Evolutionary conservation across 2,888 invertebrate species (phyloP).

Genomic region (Sesia bembeciformis): DNA sequence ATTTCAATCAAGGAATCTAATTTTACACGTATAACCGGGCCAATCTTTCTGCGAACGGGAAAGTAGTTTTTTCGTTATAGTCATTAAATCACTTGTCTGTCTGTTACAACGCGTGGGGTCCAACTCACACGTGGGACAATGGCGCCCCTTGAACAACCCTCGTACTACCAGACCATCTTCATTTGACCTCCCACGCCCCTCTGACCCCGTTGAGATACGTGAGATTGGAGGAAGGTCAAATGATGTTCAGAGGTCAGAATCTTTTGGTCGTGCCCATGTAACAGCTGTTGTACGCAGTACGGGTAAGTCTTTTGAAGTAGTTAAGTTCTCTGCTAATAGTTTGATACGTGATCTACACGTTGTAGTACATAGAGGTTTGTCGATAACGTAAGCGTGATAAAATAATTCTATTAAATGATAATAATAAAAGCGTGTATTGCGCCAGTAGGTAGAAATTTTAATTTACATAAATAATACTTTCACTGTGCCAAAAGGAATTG

Average conservation of each 20-base stretch:
- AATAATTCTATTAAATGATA: too few species aligned
- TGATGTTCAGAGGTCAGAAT: constrained; percentile 19
- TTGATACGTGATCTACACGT: constrained; percentile 30
- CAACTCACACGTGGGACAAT: constrained; percentile 51
- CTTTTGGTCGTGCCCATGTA: constrained; percentile 23
- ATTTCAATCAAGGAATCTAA: constrained; percentile 10
- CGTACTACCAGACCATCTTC: constrained; percentile 18
- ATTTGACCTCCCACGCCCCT: constrained; percentile 17
- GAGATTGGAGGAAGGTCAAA: constrained; percentile 5
- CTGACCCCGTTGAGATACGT: constrained; percentile 1
- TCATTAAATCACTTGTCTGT: constrained; percentile 60
- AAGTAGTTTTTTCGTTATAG: constrained; percentile 27
- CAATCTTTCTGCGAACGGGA: constrained; percentile 3
- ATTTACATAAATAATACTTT: too few species aligned
- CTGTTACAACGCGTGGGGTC: constrained; percentile 60
- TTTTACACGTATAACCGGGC: constrained; percentile 11
- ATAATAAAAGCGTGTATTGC: too few species aligned
- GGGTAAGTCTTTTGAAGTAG: constrained; percentile 48
- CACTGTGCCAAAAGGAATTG: too few species aligned
- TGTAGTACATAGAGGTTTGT: constrained; percentile 3
- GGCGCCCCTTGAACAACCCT: constrained; percentile 35
- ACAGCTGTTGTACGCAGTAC: constrained; percentile 43
- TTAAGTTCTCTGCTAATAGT: constrained; percentile 44
- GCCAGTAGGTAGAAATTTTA: too few species aligned
- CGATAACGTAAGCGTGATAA: too few species aligned